Percentiles rank a stretch among this genome's conserved stretches.
These are phyloP conservation scores for Aricia agestis DNA, from an alignment of 1,140 invertebrate species.

Conservation along the genomic window DNA sequence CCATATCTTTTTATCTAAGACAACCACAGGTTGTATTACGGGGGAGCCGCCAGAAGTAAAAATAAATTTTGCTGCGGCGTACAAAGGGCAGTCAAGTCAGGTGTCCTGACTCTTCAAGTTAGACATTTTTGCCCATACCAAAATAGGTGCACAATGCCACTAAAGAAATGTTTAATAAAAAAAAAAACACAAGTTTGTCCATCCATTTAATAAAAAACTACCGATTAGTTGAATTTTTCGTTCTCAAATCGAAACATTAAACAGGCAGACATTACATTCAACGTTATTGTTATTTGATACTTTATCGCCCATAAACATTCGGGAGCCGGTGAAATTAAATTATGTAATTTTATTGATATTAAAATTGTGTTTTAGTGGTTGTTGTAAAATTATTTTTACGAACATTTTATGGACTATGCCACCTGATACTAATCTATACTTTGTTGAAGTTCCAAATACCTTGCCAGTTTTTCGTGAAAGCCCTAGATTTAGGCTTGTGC, in stretches of 20 bases:
- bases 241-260: conserved; percentile 7
- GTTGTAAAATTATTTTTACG: conserved; percentile 16
- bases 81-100: too few relatives aligned
- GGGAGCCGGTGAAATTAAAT: not conserved
- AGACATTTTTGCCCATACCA: too few relatives aligned
- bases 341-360: conserved; percentile 17
- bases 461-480: not conserved
- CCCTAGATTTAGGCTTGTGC: not conserved
- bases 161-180: too few relatives aligned
- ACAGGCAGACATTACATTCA: not conserved
- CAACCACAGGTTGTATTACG: too few relatives aligned
- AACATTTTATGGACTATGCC: conserved; percentile 1
- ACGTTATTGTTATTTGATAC: not conserved
- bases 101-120: too few relatives aligned
- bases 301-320: conserved; percentile 13
- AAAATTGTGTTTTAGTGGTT: conserved; percentile 10
- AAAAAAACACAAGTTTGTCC: too few relatives aligned
- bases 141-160: too few relatives aligned
- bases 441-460: not conserved
- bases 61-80: too few relatives aligned
- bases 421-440: conserved; percentile 4
- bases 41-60: too few relatives aligned
- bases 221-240: too few relatives aligned
- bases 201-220: too few relatives aligned
- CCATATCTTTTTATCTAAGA: too few relatives aligned